phyloP scores from a whole-genome alignment of 2,797 vertebrate genomes.

The Darevskia mixta region DNA sequence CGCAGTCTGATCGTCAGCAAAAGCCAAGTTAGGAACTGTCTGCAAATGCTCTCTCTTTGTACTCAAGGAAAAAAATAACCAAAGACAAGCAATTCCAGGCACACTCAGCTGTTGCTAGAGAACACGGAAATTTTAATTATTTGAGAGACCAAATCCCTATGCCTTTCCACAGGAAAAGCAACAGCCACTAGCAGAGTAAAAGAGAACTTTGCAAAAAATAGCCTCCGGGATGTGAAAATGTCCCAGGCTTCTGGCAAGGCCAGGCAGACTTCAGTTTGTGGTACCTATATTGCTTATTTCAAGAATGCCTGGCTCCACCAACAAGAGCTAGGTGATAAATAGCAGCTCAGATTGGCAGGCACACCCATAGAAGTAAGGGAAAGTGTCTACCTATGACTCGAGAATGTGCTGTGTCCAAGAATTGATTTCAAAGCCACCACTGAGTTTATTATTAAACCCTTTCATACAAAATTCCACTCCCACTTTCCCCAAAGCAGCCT shows the following conservation, averaged over 20 bases:
- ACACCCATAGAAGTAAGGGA: background rate
- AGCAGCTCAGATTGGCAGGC: background rate
- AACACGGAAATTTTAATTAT: background rate
- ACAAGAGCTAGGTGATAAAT: background rate
- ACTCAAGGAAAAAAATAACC: fast-evolving
- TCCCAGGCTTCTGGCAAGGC: background rate
- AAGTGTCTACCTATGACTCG: background rate
- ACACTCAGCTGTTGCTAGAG: background rate
- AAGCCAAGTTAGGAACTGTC: conserved; percentile 40
- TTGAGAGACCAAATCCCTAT: background rate
- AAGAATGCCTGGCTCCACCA: background rate
- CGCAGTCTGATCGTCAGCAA: conserved; percentile 21
- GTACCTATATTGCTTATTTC: background rate
- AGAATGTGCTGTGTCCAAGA: background rate
- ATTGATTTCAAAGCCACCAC: too few relatives aligned
- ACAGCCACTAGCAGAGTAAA: background rate
- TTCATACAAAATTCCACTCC: too few relatives aligned
- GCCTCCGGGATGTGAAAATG: fast-evolving
- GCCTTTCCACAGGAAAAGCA: background rate
- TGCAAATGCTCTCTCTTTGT: background rate
- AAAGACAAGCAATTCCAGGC: background rate
- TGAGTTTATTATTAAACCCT: too few relatives aligned
- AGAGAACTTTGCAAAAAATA: background rate
- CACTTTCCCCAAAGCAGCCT: too few relatives aligned
- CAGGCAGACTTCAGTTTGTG: background rate